Evolutionary conservation across 2,888 invertebrate species (phyloP).

Genomic region (Orchesellides sinensis): DNA sequence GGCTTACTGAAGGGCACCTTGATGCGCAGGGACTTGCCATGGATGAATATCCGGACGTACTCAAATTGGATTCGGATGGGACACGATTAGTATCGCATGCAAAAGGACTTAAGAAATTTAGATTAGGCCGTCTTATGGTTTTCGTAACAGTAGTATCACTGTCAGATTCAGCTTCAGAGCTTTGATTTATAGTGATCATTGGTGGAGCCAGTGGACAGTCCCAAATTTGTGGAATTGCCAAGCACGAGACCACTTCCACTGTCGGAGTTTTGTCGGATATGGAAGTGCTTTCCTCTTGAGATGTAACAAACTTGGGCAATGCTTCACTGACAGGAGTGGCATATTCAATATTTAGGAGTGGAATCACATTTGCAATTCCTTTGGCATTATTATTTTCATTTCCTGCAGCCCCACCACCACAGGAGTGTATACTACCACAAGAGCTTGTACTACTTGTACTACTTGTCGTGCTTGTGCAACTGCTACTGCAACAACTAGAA

Average conservation of each 20-base stretch:
- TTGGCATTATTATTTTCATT: constrained; percentile 27
- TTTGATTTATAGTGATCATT: constrained; percentile 78
- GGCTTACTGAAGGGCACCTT: constrained; percentile 88
- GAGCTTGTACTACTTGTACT: constrained; percentile 46
- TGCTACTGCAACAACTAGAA: constrained; percentile 30
- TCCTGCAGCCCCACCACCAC: constrained; percentile 22
- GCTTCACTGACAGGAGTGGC: constrained; percentile 72
- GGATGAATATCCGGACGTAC: constrained; percentile 90
- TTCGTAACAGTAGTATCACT: constrained; percentile 77
- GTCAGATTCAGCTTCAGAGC: constrained; percentile 78
- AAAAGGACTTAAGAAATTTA: constrained; percentile 88
- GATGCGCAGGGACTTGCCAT: constrained; percentile 91
- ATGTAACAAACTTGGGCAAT: constrained; percentile 57
- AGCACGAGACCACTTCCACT: constrained; percentile 36
- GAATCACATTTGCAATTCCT: constrained; percentile 56
- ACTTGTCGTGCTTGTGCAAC: constrained; percentile 28
- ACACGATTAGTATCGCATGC: constrained; percentile 80
- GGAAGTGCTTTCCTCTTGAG: constrained; percentile 9
- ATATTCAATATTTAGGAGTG: constrained; percentile 74
- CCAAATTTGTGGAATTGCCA: constrained; percentile 47
- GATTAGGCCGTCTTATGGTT: constrained; percentile 77
- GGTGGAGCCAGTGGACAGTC: constrained; percentile 70
- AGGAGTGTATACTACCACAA: constrained; percentile 11
- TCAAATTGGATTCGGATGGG: constrained; percentile 89
- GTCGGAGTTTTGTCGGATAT: constrained; percentile 36